Evolutionary conservation across 2,797 vertebrate species (phyloP).

Genomic region (Knipowitschia caucasica): DNA sequence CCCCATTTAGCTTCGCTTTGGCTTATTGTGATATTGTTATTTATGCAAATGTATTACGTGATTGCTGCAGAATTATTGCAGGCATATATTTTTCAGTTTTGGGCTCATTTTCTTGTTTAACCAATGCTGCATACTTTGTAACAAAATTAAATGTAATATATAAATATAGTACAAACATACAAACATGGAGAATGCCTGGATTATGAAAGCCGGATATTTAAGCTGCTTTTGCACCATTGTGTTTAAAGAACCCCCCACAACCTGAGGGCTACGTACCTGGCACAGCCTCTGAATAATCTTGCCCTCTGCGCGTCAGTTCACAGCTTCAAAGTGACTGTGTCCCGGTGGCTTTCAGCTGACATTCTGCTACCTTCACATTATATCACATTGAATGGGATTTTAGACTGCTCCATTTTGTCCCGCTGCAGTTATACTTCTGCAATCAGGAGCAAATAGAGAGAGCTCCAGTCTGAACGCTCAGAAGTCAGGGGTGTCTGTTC

Average conservation of each 20-base stretch:
- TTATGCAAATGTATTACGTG: too few relatives aligned
- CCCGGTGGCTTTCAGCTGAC: slow-evolving; percentile 13
- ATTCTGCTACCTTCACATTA: slow-evolving; percentile 25
- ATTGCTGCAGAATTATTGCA: too few relatives aligned
- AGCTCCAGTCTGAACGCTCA: not conserved
- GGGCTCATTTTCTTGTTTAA: not conserved
- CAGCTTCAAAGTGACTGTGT: slow-evolving; percentile 29
- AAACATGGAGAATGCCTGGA: not conserved
- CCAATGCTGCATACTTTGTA: not conserved
- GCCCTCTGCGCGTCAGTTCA: slow-evolving; percentile 10
- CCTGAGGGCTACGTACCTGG: slow-evolving; percentile 8
- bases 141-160: too few relatives aligned
- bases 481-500: not conserved
- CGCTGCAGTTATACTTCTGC: slow-evolving; percentile 8
- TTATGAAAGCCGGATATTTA: slow-evolving; percentile 2
- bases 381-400: slow-evolving; percentile 27
- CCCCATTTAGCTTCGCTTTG: too few relatives aligned
- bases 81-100: not conserved
- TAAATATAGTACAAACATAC: not conserved
- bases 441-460: slow-evolving; percentile 15
- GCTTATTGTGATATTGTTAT: too few relatives aligned
- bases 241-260: not conserved
- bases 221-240: slow-evolving; percentile 1
- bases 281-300: slow-evolving; percentile 17
- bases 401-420: slow-evolving; percentile 11